Evolutionary conservation across 2,888 invertebrate genomes (phyloP).

Genomic region (Polia nebulosa): DNA sequence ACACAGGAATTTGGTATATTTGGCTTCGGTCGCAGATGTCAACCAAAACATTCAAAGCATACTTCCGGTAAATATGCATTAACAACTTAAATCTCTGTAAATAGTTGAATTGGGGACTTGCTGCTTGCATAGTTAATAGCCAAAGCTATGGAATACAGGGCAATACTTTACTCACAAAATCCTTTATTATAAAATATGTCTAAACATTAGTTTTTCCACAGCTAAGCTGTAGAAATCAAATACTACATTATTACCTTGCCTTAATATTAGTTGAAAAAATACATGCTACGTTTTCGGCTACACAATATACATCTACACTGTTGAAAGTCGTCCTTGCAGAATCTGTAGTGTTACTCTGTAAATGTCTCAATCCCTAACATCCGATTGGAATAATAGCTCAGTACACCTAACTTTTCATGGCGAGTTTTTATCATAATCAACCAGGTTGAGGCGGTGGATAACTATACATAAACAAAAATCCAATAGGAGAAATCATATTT

Average conservation of each 20-base stretch:
- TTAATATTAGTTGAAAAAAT: neutral
- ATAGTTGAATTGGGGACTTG: neutral
- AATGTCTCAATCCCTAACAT: neutral
- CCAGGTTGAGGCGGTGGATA: too few species aligned
- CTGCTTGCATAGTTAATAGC: neutral
- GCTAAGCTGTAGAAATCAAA: neutral
- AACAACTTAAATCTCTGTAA: neutral
- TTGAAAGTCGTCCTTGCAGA: neutral
- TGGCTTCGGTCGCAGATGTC: slow-evolving; percentile 99
- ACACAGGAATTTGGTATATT: slow-evolving; percentile 98
- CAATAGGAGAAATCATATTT: too few species aligned
- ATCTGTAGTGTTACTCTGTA: neutral
- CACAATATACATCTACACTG: neutral
- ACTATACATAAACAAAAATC: too few species aligned
- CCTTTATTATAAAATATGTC: too few species aligned
- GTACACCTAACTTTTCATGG: neutral
- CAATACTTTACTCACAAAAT: neutral
- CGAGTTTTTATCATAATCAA: neutral
- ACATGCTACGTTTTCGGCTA: neutral
- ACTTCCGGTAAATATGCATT: slow-evolving; percentile 93
- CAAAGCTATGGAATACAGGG: neutral
- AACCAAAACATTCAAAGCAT: slow-evolving; percentile 97
- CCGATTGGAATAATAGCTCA: neutral
- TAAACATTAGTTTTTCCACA: neutral
- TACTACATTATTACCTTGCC: too few species aligned